A percentile compares a stretch with the other conserved stretches of the same genome.
These are phyloP conservation scores for Drosophila kurseongensis DNA, from an alignment of 1,140 invertebrate genomes.

Conservation along the genomic window DNA sequence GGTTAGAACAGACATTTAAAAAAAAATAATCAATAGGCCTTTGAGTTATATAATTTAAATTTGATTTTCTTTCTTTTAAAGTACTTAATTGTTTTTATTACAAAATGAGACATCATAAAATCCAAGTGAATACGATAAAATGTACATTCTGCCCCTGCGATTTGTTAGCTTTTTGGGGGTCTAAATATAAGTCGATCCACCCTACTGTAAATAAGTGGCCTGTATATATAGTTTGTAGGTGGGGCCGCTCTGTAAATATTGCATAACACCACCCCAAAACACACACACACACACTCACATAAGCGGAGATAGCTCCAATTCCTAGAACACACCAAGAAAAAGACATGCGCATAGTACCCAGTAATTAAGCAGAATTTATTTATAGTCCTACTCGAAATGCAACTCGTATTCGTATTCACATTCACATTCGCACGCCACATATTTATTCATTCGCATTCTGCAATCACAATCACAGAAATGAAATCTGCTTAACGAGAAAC, in stretches of 20 bases:
- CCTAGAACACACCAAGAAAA: slow-evolving; percentile 61
- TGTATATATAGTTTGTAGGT: slow-evolving; percentile 65
- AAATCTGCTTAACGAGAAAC: slow-evolving; percentile 68
- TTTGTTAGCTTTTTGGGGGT: slow-evolving; percentile 11
- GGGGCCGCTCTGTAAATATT: slow-evolving; percentile 39
- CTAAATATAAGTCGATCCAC: slow-evolving; percentile 1
- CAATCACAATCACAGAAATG: slow-evolving; percentile 39
- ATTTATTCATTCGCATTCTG: slow-evolving; percentile 69
- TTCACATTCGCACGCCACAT: slow-evolving; percentile 34
- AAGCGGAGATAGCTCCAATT: slow-evolving; percentile 52
- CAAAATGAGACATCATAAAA: no score
- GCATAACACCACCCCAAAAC: slow-evolving; percentile 12
- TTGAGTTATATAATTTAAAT: no score
- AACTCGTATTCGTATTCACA: slow-evolving; percentile 38
- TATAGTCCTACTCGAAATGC: slow-evolving; percentile 49
- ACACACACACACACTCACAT: slow-evolving; percentile 8
- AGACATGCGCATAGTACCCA: slow-evolving; percentile 78
- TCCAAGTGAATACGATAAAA: no score
- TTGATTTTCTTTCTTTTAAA: no score
- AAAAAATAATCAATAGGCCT: no score
- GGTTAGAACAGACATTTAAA: no score
- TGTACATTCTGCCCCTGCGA: background rate
- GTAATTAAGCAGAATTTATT: slow-evolving; percentile 79
- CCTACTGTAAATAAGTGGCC: slow-evolving; percentile 65
- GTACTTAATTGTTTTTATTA: no score